Evolutionary conservation across 2,797 vertebrate species (phyloP).

Genomic region (Mus spretus): DNA sequence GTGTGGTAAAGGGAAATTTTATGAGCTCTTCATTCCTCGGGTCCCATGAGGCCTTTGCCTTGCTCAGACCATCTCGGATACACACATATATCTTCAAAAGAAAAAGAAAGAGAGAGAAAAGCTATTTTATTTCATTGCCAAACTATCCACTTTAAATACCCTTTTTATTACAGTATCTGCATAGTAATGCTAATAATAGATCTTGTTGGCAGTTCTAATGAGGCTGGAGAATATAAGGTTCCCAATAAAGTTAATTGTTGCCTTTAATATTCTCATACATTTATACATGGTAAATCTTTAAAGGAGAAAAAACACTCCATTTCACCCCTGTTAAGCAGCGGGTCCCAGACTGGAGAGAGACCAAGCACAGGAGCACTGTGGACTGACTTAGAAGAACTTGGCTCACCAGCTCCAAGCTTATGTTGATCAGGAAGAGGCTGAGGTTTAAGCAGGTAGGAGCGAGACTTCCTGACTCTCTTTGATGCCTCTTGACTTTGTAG

Average conservation of each 20-base stretch:
- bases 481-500: not conserved
- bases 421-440: not conserved
- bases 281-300: constrained; percentile 91
- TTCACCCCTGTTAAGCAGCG: constrained; percentile 82
- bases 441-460: not conserved
- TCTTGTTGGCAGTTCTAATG: constrained; percentile 92
- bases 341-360: constrained; percentile 37
- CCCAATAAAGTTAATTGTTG: constrained; percentile 93
- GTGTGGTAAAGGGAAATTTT: constrained; percentile 50
- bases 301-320: constrained; percentile 86
- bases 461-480: not conserved
- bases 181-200: constrained; percentile 92
- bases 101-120: constrained; percentile 75
- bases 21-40: constrained; percentile 65
- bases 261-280: constrained; percentile 91
- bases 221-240: constrained; percentile 92
- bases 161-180: constrained; percentile 92
- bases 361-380: fast-evolving
- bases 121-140: constrained; percentile 88
- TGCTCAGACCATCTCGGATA: constrained; percentile 45
- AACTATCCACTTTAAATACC: constrained; percentile 91
- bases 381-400: not conserved
- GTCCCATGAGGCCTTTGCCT: constrained; percentile 61
- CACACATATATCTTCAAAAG: constrained; percentile 66
- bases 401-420: not conserved